Evolutionary conservation across 2,113 vertebrate genomes (phyloP).

Genomic region (Notarius lentiginosus): DNA sequence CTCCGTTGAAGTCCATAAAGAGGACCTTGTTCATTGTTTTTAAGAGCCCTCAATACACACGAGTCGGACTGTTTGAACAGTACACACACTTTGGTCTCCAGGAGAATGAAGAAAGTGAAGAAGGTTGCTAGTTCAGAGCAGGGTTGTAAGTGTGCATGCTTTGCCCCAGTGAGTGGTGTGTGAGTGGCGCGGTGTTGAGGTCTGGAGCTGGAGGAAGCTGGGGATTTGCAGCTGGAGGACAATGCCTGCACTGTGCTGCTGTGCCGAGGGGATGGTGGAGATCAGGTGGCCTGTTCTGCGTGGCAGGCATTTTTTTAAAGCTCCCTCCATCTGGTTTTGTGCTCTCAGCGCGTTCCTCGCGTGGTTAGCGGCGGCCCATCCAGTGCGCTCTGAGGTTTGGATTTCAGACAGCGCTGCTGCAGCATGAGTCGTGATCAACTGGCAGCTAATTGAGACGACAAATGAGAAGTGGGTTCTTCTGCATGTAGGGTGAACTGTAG

Average conservation of each 20-base stretch:
- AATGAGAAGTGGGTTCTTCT: slow-evolving; percentile 32
- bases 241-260: slow-evolving; percentile 87
- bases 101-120: background rate
- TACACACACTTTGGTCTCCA: background rate
- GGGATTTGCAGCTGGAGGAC: slow-evolving; percentile 78
- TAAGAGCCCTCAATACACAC: too few species aligned
- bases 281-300: slow-evolving; percentile 83
- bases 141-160: background rate
- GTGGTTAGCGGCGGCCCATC: slow-evolving; percentile 44
- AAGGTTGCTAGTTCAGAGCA: background rate
- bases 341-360: slow-evolving; percentile 64
- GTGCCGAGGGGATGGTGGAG: slow-evolving; percentile 71
- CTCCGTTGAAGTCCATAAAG: background rate
- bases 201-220: slow-evolving; percentile 81
- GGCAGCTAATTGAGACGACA: slow-evolving; percentile 59
- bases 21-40: background rate
- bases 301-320: slow-evolving; percentile 77
- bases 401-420: slow-evolving; percentile 42
- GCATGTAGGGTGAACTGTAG: background rate
- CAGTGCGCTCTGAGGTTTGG: slow-evolving; percentile 39
- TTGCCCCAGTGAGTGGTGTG: background rate
- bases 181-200: background rate
- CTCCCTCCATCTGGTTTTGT: slow-evolving; percentile 70
- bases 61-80: background rate
- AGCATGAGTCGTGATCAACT: slow-evolving; percentile 51